Conservation (phyloP, 2,888 invertebrate species). For the Leucoma salicis region DNA sequence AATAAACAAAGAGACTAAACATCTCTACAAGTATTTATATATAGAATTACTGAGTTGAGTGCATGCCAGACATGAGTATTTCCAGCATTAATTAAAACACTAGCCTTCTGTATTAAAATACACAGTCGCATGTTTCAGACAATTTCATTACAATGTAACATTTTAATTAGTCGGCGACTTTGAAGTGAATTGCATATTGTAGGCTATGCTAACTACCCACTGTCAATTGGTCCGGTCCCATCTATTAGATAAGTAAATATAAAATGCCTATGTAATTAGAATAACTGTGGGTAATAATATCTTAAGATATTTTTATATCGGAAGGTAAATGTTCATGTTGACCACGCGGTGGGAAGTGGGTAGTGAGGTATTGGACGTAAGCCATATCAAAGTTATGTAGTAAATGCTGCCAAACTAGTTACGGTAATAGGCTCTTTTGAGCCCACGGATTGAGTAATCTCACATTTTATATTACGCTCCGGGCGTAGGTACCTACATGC, state of each 20-base stretch:
- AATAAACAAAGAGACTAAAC: conserved; percentile 20
- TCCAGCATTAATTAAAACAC: conserved; percentile 48
- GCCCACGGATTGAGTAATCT: conserved; percentile 18
- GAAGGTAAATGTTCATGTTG: conserved; percentile 15
- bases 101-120: conserved; percentile 42
- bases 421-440: conserved; percentile 18
- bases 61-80: conserved; percentile 34
- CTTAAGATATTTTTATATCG: conserved; percentile 25
- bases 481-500: conserved; percentile 1
- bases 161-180: conserved; percentile 59
- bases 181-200: conserved; percentile 44
- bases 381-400: conserved; percentile 16
- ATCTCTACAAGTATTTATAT: conserved; percentile 23
- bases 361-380: conserved; percentile 14
- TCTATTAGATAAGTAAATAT: conserved; percentile 19
- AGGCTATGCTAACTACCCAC: conserved; percentile 22
- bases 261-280: conserved; percentile 23
- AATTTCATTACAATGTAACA: conserved; percentile 57
- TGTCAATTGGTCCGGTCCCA: conserved; percentile 18
- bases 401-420: conserved; percentile 29
- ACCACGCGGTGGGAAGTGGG: conserved; percentile 28
- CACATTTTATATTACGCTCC: conserved; percentile 18
- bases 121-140: conserved; percentile 41
- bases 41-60: conserved; percentile 27
- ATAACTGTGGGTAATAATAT: conserved; percentile 9